Evolutionary conservation across 2,113 vertebrate genomes (phyloP).

Genomic region (Excalfactoria chinensis): DNA sequence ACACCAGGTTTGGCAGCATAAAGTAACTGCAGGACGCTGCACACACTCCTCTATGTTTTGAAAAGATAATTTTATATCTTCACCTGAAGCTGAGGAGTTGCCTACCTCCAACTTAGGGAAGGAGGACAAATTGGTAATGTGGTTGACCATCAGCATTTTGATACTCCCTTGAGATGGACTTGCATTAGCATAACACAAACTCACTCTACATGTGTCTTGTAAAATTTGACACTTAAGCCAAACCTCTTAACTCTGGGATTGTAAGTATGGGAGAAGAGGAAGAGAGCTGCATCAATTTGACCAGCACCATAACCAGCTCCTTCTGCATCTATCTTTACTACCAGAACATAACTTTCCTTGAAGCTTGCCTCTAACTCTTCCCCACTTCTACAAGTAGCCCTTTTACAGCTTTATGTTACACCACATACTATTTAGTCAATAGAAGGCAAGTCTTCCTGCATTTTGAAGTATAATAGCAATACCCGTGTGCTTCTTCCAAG

Average conservation of each 20-base stretch:
- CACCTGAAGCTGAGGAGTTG: not conserved
- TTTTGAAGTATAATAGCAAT: conserved; percentile 61
- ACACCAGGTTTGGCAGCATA: not conserved
- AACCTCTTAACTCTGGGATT: not conserved
- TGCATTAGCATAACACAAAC: not conserved
- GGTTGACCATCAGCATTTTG: not conserved
- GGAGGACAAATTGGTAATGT: not conserved
- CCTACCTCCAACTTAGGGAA: not conserved
- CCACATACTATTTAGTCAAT: conserved; percentile 23
- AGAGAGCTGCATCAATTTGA: not conserved
- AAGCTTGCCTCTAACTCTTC: not conserved
- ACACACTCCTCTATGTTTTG: not conserved
- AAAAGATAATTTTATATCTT: not conserved
- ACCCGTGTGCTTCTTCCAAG: conserved; percentile 16
- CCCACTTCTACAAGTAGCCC: not conserved
- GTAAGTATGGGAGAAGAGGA: not conserved
- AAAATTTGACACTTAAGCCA: not conserved
- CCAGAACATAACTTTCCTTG: not conserved
- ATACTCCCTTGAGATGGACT: not conserved
- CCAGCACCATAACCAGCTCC: not conserved
- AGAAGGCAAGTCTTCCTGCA: conserved; percentile 48
- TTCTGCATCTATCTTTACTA: not conserved
- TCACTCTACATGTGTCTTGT: not conserved
- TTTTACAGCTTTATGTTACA: not conserved
- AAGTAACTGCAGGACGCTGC: not conserved